A percentile compares a stretch with the other conserved stretches of the same genome.
phyloP scores from a whole-genome alignment of 2,888 invertebrate genomes.

The Lasioglossum marginatum region DNA sequence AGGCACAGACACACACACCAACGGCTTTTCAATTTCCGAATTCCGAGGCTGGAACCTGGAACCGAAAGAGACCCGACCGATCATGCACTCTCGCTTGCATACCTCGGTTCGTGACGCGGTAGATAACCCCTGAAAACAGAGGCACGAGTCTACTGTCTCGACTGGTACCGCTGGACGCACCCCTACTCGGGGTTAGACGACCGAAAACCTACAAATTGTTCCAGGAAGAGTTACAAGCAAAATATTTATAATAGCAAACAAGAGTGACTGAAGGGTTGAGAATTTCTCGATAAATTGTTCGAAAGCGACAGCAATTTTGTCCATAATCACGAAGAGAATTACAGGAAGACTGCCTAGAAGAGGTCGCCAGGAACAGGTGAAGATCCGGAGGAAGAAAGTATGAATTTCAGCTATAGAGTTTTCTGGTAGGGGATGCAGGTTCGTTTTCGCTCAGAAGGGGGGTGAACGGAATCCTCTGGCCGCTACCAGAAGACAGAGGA shows the following conservation, averaged over 20 bases:
- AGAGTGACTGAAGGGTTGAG: too few relatives aligned
- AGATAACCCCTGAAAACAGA: constrained; percentile 16
- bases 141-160: constrained; percentile 12
- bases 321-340: too few relatives aligned
- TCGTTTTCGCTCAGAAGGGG: neutral
- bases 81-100: neutral
- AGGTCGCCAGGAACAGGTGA: neutral
- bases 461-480: constrained; percentile 8
- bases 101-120: neutral
- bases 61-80: constrained; percentile 11
- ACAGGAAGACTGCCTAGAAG: neutral
- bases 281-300: too few relatives aligned
- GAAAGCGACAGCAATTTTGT: too few relatives aligned
- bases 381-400: neutral
- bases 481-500: constrained; percentile 47
- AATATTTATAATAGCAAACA: too few relatives aligned
- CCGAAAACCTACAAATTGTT: neutral
- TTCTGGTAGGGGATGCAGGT: neutral
- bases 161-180: neutral
- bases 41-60: constrained; percentile 22
- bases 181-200: neutral
- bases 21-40: constrained; percentile 39
- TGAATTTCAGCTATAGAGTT: neutral
- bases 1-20: neutral
- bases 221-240: too few relatives aligned